Evolutionary conservation across 2,797 vertebrate species (phyloP).

Genomic region (Micrastur ruficollis): DNA sequence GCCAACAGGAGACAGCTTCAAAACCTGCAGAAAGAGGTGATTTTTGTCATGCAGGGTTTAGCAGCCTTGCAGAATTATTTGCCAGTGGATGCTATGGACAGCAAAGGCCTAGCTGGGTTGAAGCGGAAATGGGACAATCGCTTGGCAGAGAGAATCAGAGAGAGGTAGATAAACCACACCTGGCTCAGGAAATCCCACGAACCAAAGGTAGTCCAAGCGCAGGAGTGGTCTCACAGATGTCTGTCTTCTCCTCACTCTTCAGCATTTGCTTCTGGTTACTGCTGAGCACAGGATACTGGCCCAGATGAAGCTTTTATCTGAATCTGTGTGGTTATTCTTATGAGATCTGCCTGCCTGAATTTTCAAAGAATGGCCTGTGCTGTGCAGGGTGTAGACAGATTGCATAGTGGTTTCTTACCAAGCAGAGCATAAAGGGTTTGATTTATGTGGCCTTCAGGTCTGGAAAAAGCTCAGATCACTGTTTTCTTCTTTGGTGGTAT

Average conservation of each 20-base stretch:
- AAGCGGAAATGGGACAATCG: background rate
- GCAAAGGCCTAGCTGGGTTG: background rate
- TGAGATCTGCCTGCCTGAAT: background rate
- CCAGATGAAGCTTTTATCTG: background rate
- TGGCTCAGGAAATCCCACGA: background rate
- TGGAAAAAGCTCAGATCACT: background rate
- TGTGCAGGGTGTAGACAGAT: background rate
- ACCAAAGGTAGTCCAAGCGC: background rate
- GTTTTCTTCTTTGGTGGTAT: background rate
- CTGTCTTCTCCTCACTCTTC: background rate
- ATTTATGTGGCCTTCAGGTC: background rate
- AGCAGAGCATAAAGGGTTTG: background rate
- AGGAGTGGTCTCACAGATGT: background rate
- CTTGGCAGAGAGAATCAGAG: background rate
- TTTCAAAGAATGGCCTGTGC: background rate
- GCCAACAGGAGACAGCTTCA: background rate
- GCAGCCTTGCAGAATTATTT: background rate
- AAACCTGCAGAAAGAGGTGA: background rate
- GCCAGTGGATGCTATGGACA: background rate
- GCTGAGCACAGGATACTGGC: background rate
- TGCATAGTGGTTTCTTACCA: background rate
- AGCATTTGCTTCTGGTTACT: background rate
- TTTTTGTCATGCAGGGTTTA: background rate
- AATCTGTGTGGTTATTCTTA: background rate
- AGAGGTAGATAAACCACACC: background rate